These are phyloP conservation scores for Streblospio benedicti DNA, from an alignment of 1,140 invertebrate genomes.

Conservation along the genomic window DNA sequence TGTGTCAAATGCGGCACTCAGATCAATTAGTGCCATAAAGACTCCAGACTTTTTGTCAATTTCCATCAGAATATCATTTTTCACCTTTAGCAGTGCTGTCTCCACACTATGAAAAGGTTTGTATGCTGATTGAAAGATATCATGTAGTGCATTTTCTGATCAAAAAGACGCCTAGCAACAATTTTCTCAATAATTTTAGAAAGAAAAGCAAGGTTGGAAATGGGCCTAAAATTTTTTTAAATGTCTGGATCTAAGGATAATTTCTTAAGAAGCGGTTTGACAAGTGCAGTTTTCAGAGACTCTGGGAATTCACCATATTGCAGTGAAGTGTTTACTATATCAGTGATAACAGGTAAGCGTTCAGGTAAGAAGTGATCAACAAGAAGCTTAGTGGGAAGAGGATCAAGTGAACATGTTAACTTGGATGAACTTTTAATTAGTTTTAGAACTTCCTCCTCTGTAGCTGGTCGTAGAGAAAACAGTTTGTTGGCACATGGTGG, in stretches of 20 bases:
- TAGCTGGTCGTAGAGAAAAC: too few species aligned
- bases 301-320: too few species aligned
- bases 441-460: too few species aligned
- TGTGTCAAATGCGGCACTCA: not conserved
- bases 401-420: too few species aligned
- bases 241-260: not conserved
- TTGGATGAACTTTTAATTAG: too few species aligned
- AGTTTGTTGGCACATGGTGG: too few species aligned
- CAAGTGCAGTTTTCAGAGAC: conserved; percentile 4
- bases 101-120: not conserved
- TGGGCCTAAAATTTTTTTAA: not conserved
- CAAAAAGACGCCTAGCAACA: not conserved
- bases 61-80: not conserved
- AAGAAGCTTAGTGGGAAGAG: too few species aligned
- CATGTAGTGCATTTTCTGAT: not conserved
- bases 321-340: too few species aligned
- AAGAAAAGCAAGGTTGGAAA: conserved; percentile 3
- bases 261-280: not conserved
- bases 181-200: not conserved
- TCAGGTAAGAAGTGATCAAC: too few species aligned
- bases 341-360: too few species aligned
- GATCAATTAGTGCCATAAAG: not conserved
- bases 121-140: conserved; percentile 3
- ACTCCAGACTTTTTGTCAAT: not conserved
- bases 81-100: not conserved